Evolutionary conservation across 1,140 invertebrate species (phyloP), one percentile per base, ranked within the genome.

Genomic region (Parasteatoda tepidariorum): DNA sequence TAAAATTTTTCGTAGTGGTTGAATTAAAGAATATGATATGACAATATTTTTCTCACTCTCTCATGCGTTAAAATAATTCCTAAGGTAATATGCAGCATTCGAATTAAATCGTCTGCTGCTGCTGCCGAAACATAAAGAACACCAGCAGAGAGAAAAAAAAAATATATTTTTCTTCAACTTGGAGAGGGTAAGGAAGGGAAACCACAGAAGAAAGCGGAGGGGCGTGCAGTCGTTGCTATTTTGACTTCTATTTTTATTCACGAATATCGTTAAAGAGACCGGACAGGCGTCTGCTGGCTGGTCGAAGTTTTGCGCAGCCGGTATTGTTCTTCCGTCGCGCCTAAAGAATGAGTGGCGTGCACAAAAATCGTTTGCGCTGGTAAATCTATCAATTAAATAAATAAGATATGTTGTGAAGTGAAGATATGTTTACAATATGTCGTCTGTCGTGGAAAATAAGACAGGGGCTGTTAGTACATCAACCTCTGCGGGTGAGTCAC

Each of bases 211-310:
- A 28, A 62, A 24, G 41, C 55, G 31, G 3, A 26, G 74, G 62
- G 48, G 6, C 18, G 61, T 30, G 70, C 68, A 34, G 22, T 61
- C 30, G 74, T 76, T 71, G 38, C 71, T 74, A 33, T 62, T 68
- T 61, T 74, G 76, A 54, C 76, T 59, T 79, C 76, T 79, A 79
- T 79, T 79, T 79, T 79, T 78, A 66, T 34, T 13, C 34, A 31
- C 24, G 38, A 34, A 62, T 79, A 57, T 79, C 54, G 31, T 68
- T 76, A n/a, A 31, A 66, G 74, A 68, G 76, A 61, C 76, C 76
- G 76, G 76, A 57, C 76, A 79, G 76, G 74, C 74, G 74, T 78
- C 74, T n/a, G n/a, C n/a, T 78, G 61, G 61, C 30, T 54, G 55
- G n/a, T 71, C 31, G 73, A 30, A n/a, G 34, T 18, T 34, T 68